A percentile compares a stretch with the other conserved stretches of the same genome.
phyloP scores from a whole-genome alignment of 2,888 invertebrate species.

The Zygogramma bicolorata region DNA sequence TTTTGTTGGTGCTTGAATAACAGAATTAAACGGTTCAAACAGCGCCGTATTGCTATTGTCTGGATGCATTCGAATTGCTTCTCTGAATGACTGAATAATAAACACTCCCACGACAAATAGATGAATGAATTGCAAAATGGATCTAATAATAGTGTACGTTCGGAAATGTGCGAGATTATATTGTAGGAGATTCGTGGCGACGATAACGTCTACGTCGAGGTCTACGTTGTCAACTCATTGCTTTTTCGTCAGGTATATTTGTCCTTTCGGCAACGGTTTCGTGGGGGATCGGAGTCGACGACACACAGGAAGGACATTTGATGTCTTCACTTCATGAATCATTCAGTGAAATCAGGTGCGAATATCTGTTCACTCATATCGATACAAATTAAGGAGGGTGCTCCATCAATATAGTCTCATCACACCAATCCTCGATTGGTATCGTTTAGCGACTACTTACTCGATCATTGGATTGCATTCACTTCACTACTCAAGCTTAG shows the following conservation, averaged over 20 bases:
- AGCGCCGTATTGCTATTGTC: neutral
- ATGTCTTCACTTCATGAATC: no score
- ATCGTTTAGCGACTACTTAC: no score
- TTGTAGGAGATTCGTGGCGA: neutral
- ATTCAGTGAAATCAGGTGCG: no score
- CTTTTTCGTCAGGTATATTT: conserved; percentile 6
- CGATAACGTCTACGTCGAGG: neutral
- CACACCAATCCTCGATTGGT: no score
- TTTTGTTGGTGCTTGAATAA: conserved; percentile 18
- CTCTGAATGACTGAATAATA: neutral
- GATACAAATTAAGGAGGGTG: no score
- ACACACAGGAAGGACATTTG: no score
- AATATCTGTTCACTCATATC: no score
- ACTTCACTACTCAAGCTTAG: no score
- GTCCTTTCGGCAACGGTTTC: neutral
- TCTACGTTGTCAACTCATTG: no score
- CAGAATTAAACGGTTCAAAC: neutral
- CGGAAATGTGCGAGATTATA: conserved; percentile 16
- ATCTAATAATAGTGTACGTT: conserved; percentile 13
- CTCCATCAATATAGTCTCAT: no score
- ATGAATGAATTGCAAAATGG: conserved; percentile 21
- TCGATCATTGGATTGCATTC: no score
- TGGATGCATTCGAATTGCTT: conserved; percentile 5
- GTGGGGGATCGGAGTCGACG: no score
- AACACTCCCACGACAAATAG: conserved; percentile 16